phyloP scores from a whole-genome alignment of 2,888 invertebrate species.

The Caenorhabditis sp. region DNA sequence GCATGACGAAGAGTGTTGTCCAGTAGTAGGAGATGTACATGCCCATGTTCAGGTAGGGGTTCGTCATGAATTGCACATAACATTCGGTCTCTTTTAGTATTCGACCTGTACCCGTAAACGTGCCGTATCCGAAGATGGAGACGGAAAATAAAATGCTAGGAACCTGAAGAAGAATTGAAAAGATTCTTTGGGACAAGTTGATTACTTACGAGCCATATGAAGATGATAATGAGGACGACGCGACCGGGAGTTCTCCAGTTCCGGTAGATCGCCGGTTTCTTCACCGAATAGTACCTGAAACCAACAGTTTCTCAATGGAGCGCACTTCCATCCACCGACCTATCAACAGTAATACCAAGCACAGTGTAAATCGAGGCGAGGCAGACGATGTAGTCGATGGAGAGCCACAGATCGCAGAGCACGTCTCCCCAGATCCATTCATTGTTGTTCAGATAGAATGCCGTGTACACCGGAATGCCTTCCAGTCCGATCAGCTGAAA shows the following conservation, averaged over 20 bases:
- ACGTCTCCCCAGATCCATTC: constrained; percentile 95
- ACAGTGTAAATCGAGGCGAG: constrained; percentile 99
- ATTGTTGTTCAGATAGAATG: constrained; percentile 94
- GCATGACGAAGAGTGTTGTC: constrained; percentile 96
- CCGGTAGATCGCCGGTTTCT: constrained; percentile 96
- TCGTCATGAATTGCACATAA: constrained; percentile 90
- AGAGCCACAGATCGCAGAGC: constrained; percentile 97
- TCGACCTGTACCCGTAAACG: constrained; percentile 89
- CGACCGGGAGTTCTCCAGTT: constrained; percentile 88
- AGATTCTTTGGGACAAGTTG: too few species aligned
- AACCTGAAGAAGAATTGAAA: constrained; percentile 84
- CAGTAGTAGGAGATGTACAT: constrained; percentile 89
- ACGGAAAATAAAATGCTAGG: constrained; percentile 97
- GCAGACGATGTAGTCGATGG: constrained; percentile 97
- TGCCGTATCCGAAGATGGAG: constrained; percentile 99
- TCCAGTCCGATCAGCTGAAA: constrained; percentile 92
- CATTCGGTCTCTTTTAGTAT: constrained; percentile 79
- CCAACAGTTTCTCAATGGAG: too few species aligned
- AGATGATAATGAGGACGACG: constrained; percentile 80
- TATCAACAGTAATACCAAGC: constrained; percentile 96
- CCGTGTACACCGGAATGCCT: constrained; percentile 98
- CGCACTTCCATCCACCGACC: too few species aligned
- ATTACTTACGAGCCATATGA: constrained; percentile 80
- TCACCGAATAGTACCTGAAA: constrained; percentile 98
- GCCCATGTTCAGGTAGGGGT: constrained; percentile 95